phyloP scores from a whole-genome alignment of 2,888 invertebrate genomes.

The Melanotus villosus region DNA sequence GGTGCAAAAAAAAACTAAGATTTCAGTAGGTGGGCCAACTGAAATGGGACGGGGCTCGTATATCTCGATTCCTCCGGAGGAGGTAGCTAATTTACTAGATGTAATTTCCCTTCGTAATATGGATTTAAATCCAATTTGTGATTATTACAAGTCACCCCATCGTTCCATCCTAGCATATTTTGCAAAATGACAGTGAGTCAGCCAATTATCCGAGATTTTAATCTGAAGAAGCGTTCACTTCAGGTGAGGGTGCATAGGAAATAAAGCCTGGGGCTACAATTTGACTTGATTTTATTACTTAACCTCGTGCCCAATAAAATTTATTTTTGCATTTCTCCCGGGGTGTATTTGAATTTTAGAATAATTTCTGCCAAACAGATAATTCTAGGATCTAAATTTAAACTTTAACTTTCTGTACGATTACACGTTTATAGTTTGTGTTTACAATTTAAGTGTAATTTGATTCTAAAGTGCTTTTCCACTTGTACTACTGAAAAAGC shows the following conservation, averaged over 20 bases:
- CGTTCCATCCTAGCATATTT: conserved; percentile 16
- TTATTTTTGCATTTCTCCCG: no score
- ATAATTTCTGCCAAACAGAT: no score
- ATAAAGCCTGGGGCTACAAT: background rate
- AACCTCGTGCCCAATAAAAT: no score
- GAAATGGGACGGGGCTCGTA: no score
- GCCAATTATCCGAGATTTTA: conserved; percentile 24
- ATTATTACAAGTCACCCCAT: conserved; percentile 21
- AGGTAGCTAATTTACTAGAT: conserved; percentile 24
- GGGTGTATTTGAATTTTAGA: no score
- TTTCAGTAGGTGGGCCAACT: no score
- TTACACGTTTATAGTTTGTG: background rate
- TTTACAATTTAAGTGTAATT: conserved; percentile 5
- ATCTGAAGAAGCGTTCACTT: conserved; percentile 7
- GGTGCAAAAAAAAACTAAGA: no score
- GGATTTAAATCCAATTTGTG: conserved; percentile 30
- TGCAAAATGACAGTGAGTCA: conserved; percentile 25
- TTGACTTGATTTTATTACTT: background rate
- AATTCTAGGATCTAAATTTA: no score
- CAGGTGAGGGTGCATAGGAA: conserved; percentile 14
- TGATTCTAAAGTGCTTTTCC: conserved; percentile 1
- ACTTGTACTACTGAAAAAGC: conserved; percentile 6
- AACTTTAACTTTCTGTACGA: no score
- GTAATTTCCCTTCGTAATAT: conserved; percentile 25
- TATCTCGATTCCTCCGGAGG: background rate